Evolutionary conservation across 2,888 invertebrate species (phyloP).

Genomic region (Aphrophora alni): DNA sequence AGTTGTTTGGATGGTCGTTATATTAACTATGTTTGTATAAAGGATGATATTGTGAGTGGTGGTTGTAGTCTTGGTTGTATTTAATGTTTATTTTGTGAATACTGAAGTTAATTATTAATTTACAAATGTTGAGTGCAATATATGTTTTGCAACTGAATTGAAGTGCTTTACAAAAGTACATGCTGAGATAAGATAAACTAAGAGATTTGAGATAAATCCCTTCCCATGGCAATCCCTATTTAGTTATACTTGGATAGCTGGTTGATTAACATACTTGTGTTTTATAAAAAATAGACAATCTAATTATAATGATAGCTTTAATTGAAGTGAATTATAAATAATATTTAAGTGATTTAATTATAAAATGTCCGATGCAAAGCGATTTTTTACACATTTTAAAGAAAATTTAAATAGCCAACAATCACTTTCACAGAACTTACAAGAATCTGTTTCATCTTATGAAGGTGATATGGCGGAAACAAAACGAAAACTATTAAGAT

Average conservation of each 20-base stretch:
- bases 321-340: not conserved
- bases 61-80: too few species aligned
- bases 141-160: not conserved
- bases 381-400: not conserved
- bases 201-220: not conserved
- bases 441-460: not conserved
- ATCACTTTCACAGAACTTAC: not conserved
- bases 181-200: not conserved
- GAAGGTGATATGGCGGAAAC: not conserved
- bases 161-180: slow-evolving; percentile 6
- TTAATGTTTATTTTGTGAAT: not conserved
- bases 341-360: not conserved
- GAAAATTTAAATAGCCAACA: not conserved
- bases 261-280: not conserved
- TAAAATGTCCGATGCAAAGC: not conserved
- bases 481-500: not conserved
- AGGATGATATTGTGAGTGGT: too few species aligned
- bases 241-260: not conserved
- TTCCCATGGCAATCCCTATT: not conserved
- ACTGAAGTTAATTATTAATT: not conserved
- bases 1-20: too few species aligned
- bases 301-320: not conserved
- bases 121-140: not conserved
- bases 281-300: not conserved
- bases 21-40: too few species aligned